Conservation (phyloP, 2,888 invertebrate genomes). For the Cosmia pyralina region DNA sequence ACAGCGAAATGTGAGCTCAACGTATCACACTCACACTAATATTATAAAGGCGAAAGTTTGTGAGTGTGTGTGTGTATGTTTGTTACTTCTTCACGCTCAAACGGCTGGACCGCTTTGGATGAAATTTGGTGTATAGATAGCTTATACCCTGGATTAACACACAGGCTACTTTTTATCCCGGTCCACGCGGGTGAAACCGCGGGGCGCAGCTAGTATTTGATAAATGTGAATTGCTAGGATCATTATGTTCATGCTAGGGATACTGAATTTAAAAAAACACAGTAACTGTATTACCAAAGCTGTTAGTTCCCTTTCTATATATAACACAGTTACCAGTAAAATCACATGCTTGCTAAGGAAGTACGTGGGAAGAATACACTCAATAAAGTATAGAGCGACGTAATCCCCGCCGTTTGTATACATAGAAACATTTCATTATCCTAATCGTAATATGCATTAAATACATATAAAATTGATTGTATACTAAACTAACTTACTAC, state of each 20-base stretch:
- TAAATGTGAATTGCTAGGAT: neutral
- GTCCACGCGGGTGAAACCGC: too few relatives aligned
- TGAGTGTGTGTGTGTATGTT: too few relatives aligned
- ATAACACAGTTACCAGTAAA: constrained; percentile 14
- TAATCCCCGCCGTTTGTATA: constrained; percentile 29
- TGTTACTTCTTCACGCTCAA: too few relatives aligned
- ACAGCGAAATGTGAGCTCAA: neutral
- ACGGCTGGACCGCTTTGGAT: too few relatives aligned
- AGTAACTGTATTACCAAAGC: constrained; percentile 18
- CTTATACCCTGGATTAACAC: too few relatives aligned
- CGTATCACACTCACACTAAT: too few relatives aligned
- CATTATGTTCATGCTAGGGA: constrained; percentile 9
- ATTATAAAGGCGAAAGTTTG: too few relatives aligned
- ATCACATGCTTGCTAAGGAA: constrained; percentile 23
- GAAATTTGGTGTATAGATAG: too few relatives aligned
- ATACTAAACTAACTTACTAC: constrained; percentile 42
- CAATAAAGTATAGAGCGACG: constrained; percentile 31
- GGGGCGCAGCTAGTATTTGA: too few relatives aligned
- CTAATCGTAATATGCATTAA: constrained; percentile 57
- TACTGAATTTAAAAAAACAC: constrained; percentile 21
- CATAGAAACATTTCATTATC: constrained; percentile 39
- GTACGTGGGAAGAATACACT: constrained; percentile 23
- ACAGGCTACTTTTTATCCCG: too few relatives aligned
- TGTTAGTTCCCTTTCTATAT: neutral
- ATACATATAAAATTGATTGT: constrained; percentile 63